Evolutionary conservation across 1,140 invertebrate genomes (phyloP).

Genomic region (Laupala kohalensis): DNA sequence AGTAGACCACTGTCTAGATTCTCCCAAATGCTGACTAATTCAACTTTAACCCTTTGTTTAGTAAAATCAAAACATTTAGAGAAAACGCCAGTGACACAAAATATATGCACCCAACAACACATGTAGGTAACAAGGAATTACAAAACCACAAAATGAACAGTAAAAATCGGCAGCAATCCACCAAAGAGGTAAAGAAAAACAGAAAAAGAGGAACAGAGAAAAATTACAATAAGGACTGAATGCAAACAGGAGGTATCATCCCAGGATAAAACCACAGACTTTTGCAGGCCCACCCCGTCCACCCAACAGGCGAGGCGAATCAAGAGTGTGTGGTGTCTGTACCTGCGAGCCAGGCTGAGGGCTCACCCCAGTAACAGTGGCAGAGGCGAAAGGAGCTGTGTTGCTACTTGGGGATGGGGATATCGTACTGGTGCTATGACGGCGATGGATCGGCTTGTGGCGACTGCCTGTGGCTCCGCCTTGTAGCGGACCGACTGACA

Average conservation of each 20-base stretch:
- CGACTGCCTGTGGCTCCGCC: background rate
- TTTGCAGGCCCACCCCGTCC: background rate
- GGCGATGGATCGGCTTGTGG: constrained; percentile 44
- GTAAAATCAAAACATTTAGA: no score
- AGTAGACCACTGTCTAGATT: no score
- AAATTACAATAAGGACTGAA: no score
- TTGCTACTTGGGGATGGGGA: constrained; percentile 33
- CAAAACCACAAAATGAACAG: no score
- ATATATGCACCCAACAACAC: no score
- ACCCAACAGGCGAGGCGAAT: background rate
- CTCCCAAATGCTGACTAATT: no score
- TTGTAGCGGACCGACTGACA: background rate
- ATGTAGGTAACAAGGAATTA: no score
- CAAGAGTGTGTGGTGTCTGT: background rate
- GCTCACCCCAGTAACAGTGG: background rate
- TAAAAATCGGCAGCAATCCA: no score
- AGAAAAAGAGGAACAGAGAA: no score
- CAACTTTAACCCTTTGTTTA: no score
- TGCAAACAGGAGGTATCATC: background rate
- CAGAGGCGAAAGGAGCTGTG: background rate
- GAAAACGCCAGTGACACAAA: no score
- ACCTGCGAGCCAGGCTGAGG: background rate
- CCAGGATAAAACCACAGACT: background rate
- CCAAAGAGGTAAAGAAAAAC: background rate
- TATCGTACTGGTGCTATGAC: constrained; percentile 50